A percentile compares a stretch with the other conserved stretches of the same genome.
Conservation (phyloP, 2,113 vertebrate species). For the Daboia siamensis region DNA sequence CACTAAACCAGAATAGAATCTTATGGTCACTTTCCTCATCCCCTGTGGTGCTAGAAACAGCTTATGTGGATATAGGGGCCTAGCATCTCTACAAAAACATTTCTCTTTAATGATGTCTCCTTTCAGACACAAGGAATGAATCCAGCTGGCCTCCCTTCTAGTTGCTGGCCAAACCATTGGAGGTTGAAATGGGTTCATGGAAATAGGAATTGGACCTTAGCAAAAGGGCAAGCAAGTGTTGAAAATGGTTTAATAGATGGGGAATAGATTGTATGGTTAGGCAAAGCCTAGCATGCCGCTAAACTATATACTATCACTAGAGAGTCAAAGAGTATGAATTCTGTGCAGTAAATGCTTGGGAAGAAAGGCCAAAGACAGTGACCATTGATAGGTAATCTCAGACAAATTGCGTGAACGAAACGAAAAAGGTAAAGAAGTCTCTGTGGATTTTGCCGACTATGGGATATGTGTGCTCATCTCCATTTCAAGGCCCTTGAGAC, state of each 20-base stretch:
- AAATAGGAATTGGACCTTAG: background rate
- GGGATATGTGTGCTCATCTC: background rate
- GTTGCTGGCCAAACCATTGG: background rate
- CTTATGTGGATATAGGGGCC: background rate
- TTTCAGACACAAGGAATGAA: slow-evolving; percentile 8
- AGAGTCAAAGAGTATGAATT: background rate
- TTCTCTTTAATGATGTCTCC: slow-evolving; percentile 22
- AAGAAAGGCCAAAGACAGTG: background rate
- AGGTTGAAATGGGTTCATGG: background rate
- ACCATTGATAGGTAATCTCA: background rate
- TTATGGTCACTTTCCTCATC: background rate
- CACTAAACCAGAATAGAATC: background rate
- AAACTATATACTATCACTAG: background rate
- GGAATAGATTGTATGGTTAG: background rate
- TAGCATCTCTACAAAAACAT: slow-evolving; percentile 15
- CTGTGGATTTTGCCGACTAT: background rate
- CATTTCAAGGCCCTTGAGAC: background rate
- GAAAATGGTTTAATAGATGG: background rate
- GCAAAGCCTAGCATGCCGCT: background rate
- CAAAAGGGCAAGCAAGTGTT: background rate
- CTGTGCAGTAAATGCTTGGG: background rate
- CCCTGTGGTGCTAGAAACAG: background rate
- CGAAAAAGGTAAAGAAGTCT: background rate
- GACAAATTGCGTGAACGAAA: background rate
- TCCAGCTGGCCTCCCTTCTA: background rate